Evolutionary conservation across 2,797 vertebrate species (phyloP), one percentile per base, ranked within the genome.

Genomic region (Pangasius macronema): DNA sequence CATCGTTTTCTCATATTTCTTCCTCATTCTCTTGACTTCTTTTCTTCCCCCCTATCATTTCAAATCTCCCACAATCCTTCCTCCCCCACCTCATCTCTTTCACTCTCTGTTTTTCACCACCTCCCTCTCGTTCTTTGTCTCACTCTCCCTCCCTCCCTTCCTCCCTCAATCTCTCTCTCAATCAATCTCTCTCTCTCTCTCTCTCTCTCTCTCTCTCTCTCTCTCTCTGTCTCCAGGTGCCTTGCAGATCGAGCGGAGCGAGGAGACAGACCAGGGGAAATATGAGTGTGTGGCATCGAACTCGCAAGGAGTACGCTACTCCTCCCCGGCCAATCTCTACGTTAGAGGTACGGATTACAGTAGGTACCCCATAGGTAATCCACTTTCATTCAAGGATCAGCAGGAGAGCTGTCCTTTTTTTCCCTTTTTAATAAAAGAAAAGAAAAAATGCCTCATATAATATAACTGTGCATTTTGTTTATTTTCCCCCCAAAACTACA

Each of bases 221-320:
- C 61, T 85, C 53, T 90, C n/a, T 92, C 42, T 94, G 83, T 94
- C 79, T 93, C 76, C 95, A 98, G 98, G 98, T 94, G 98, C 98
- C 0, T 94, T 99, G 84, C 98, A 99, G 95, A 99, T 99, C 0
- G 98, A 99, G 88, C 98, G 98, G 96, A 99, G 98, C 8, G 98
- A 99, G 92, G 98, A 99, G 94, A 99, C 97, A 0, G 98, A 99
- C 95, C 98, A 99, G 95, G 98, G 98, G 93, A 99, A 99, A 93
- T 99, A 99, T 1, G 98, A 99, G 90, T 99, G 98, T 0, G 98
- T 99, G 92, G 98, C 98, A 89, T 97, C 97, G 92, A 99, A 99
- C 95, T 97, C 96, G 86, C 97, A 98, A 1, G 98, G 98, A 4
- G 98, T 99, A 86, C 98, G 98, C 92, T 99, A 99, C 94, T 99